Percentiles rank a stretch among this genome's conserved stretches.
These are phyloP conservation scores for Catharus ustulatus DNA, from an alignment of 2,797 vertebrate species.

Conservation along the genomic window DNA sequence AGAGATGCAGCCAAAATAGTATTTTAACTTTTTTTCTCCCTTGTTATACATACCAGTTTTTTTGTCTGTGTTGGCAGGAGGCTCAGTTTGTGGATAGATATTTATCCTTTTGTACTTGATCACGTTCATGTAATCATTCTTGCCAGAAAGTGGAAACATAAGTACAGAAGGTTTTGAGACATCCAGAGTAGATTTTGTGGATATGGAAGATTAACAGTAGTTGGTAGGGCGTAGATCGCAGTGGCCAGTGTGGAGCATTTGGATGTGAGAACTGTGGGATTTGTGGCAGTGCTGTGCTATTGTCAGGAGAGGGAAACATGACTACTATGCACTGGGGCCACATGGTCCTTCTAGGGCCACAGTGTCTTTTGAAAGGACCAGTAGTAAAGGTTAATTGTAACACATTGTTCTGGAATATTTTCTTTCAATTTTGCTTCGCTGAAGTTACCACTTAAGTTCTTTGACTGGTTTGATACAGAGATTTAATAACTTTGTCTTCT, in stretches of 20 bases:
- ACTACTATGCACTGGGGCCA: not conserved
- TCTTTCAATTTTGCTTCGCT: not conserved
- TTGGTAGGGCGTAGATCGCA: not conserved
- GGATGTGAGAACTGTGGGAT: not conserved
- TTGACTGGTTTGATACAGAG: not conserved
- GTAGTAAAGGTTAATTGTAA: not conserved
- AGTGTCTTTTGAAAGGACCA: not conserved
- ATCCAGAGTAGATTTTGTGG: not conserved
- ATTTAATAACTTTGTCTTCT: not conserved
- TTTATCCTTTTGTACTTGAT: not conserved
- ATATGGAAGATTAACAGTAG: not conserved
- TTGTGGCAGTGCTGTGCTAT: not conserved
- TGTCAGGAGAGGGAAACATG: not conserved
- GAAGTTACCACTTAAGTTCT: not conserved
- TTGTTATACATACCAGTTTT: not conserved
- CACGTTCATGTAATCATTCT: not conserved
- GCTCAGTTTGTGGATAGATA: not conserved
- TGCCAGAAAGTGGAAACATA: not conserved
- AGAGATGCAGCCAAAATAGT: not conserved
- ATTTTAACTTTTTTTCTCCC: not conserved
- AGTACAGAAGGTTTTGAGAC: not conserved
- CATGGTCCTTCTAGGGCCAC: not conserved
- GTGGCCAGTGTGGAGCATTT: not conserved
- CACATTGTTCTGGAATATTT: not conserved
- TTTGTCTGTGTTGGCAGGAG: not conserved